phyloP scores from a whole-genome alignment of 2,113 vertebrate genomes.

The Alligator mississippiensis region DNA sequence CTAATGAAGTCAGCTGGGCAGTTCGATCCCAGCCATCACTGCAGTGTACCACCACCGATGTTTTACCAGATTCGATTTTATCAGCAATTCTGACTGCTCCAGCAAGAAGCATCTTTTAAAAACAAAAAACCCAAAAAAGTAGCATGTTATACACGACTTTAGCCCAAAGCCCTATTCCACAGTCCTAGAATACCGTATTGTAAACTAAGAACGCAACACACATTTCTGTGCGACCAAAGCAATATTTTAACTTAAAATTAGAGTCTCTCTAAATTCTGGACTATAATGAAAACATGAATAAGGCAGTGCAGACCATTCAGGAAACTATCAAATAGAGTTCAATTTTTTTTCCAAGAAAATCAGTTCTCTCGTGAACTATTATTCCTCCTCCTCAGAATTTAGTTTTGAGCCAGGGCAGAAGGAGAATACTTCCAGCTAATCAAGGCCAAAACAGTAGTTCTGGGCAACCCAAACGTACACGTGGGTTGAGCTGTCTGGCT shows the following conservation, averaged over 20 bases:
- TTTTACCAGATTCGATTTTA: conserved; percentile 93
- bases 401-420: background rate
- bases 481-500: background rate
- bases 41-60: conserved; percentile 96
- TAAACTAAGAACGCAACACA: background rate
- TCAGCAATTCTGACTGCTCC: conserved; percentile 93
- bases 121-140: conserved; percentile 27
- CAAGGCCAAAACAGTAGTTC: background rate
- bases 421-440: background rate
- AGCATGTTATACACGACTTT: background rate
- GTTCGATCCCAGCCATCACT: conserved; percentile 97
- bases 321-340: background rate
- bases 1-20: conserved; percentile 91
- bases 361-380: background rate
- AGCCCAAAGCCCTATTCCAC: background rate
- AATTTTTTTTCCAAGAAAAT: background rate
- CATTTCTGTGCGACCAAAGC: background rate
- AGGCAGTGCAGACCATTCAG: background rate
- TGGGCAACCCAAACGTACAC: background rate
- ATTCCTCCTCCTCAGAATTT: background rate
- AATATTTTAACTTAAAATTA: background rate
- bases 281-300: background rate
- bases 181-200: background rate
- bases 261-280: background rate
- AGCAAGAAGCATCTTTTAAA: conserved; percentile 85